Conservation (phyloP, 92 coral and sea anemone genomes). For the Palythoa caribaeorum region DNA sequence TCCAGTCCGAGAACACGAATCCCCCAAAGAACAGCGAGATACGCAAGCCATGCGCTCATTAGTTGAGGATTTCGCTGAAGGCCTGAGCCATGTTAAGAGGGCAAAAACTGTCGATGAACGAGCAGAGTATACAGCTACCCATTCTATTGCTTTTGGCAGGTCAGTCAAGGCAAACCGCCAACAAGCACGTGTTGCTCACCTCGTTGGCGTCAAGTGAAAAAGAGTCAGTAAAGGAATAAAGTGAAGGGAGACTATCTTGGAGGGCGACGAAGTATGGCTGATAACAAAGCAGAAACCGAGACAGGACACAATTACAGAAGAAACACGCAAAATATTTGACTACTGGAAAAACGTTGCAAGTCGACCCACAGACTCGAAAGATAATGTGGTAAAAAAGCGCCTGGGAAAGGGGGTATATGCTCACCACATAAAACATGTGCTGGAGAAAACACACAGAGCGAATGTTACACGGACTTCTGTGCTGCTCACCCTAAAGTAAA, state of each 20-base stretch:
- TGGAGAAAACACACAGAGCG: slow-evolving; percentile 74
- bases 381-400: background rate
- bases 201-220: slow-evolving; percentile 34
- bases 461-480: slow-evolving; percentile 54
- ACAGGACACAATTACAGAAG: background rate
- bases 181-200: slow-evolving; percentile 34
- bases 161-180: slow-evolving; percentile 9
- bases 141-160: slow-evolving; percentile 33
- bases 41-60: background rate
- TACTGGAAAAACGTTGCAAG: slow-evolving; percentile 2
- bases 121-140: slow-evolving; percentile 36
- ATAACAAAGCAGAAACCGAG: background rate
- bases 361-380: background rate
- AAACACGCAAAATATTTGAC: background rate
- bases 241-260: background rate
- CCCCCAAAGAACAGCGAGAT: background rate
- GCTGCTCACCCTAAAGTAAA: slow-evolving; percentile 52
- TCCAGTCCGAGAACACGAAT: slow-evolving; percentile 31
- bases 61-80: slow-evolving; percentile 7
- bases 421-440: slow-evolving; percentile 53
- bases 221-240: slow-evolving; percentile 13
- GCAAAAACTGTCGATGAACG: slow-evolving; percentile 36
- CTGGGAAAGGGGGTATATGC: slow-evolving; percentile 25
- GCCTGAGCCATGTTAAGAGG: slow-evolving; percentile 5
- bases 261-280: background rate